Conservation (phyloP, 2,888 invertebrate species). For the Anagyrus pseudococci region DNA sequence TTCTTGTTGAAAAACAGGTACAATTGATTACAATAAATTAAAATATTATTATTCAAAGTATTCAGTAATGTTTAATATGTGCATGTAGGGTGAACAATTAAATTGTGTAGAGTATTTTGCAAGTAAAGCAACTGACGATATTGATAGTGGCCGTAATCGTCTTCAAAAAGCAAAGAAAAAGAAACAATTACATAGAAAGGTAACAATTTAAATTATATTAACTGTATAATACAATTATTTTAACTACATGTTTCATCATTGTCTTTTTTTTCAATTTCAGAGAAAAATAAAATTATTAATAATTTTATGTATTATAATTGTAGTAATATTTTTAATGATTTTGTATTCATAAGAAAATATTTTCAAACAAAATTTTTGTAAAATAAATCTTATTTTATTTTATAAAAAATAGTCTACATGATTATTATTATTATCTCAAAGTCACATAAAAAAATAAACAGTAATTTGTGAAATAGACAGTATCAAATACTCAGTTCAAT, state of each 20-base stretch:
- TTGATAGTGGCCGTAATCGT: constrained; percentile 66
- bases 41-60: constrained; percentile 13
- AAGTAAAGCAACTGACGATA: constrained; percentile 67
- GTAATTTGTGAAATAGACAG: too few relatives aligned
- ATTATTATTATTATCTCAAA: too few relatives aligned
- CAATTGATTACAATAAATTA: constrained; percentile 17
- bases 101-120: constrained; percentile 74
- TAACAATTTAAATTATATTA: constrained; percentile 53
- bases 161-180: constrained; percentile 65
- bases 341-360: not conserved
- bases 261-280: constrained; percentile 59
- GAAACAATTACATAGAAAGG: constrained; percentile 65
- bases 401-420: not conserved
- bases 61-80: constrained; percentile 4
- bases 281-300: constrained; percentile 58
- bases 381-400: constrained; percentile 31
- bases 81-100: constrained; percentile 69
- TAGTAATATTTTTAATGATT: constrained; percentile 51
- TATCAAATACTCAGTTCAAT: too few relatives aligned
- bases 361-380: constrained; percentile 42
- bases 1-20: constrained; percentile 79
- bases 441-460: too few relatives aligned
- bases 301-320: constrained; percentile 50
- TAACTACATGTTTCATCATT: too few relatives aligned
- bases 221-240: too few relatives aligned